These are phyloP conservation scores for Meloidogyne hapla DNA, from an alignment of 1,140 invertebrate species.

Conservation along the genomic window DNA sequence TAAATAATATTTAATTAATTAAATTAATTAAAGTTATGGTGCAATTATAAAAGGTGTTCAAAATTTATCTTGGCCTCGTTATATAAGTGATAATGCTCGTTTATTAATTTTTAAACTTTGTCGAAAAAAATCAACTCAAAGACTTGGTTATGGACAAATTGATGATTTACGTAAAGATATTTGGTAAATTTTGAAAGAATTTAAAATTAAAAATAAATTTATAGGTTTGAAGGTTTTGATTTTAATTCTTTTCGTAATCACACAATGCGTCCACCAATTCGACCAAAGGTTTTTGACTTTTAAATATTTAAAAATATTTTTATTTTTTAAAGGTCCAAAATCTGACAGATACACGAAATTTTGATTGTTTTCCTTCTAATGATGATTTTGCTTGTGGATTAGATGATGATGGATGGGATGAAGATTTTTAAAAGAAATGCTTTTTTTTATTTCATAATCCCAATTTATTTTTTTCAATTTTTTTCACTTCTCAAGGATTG, in stretches of 20 bases:
- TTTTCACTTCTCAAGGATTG: constrained; percentile 1
- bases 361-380: constrained; percentile 53
- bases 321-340: constrained; percentile 44
- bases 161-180: constrained; percentile 54
- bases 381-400: constrained; percentile 55
- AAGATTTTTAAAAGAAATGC: constrained; percentile 46
- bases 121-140: constrained; percentile 56
- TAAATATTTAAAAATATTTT: not conserved
- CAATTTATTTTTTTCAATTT: not conserved
- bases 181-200: constrained; percentile 70
- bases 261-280: constrained; percentile 84
- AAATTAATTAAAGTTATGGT: constrained; percentile 73
- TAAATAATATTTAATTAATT: not conserved
- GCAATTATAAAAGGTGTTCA: constrained; percentile 97
- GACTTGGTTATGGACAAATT: constrained; percentile 58
- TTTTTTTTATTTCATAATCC: not conserved
- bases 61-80: constrained; percentile 69
- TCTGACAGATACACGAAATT: constrained; percentile 57
- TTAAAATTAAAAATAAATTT: not conserved
- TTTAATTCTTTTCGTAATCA: constrained; percentile 91
- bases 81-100: constrained; percentile 52
- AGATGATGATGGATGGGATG: constrained; percentile 58
- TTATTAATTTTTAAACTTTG: constrained; percentile 58
- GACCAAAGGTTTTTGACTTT: constrained; percentile 53
- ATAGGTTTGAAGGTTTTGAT: constrained; percentile 91